Percentiles rank a stretch among this genome's conserved stretches.
These are phyloP conservation scores for Lycocorax pyrrhopterus DNA, from an alignment of 2,113 vertebrate genomes.

Conservation along the genomic window DNA sequence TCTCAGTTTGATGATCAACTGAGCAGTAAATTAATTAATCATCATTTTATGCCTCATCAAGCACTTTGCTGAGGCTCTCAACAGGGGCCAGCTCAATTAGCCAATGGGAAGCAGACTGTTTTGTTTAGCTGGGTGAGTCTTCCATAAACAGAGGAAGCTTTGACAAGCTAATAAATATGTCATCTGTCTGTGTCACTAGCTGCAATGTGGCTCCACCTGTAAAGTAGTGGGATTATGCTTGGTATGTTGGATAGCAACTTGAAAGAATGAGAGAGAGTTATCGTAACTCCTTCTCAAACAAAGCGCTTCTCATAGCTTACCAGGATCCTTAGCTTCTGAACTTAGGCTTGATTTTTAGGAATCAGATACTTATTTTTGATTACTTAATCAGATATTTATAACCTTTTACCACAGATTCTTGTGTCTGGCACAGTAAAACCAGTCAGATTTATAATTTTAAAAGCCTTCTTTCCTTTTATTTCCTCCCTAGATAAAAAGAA, in stretches of 20 bases:
- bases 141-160: constrained; percentile 83
- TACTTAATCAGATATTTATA: background rate
- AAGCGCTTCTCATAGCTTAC: background rate
- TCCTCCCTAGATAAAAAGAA: background rate
- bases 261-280: constrained; percentile 24
- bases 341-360: background rate
- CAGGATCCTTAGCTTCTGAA: background rate
- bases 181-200: constrained; percentile 89
- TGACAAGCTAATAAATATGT: constrained; percentile 98
- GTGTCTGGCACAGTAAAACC: background rate
- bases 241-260: constrained; percentile 69
- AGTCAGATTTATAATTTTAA: background rate
- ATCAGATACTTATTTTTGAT: background rate
- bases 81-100: constrained; percentile 83
- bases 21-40: constrained; percentile 99
- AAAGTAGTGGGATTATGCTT: constrained; percentile 76
- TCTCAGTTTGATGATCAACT: constrained; percentile 95
- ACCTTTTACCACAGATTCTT: background rate
- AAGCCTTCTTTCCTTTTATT: background rate
- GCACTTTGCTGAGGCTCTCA: constrained; percentile 87
- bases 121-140: constrained; percentile 88
- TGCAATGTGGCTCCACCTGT: constrained; percentile 81
- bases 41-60: constrained; percentile 99
- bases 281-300: constrained; percentile 9
- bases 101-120: constrained; percentile 89